Base-by-base conservation (phyloP, 2,113 vertebrate species). In the Scytalopus superciliaris region DNA sequence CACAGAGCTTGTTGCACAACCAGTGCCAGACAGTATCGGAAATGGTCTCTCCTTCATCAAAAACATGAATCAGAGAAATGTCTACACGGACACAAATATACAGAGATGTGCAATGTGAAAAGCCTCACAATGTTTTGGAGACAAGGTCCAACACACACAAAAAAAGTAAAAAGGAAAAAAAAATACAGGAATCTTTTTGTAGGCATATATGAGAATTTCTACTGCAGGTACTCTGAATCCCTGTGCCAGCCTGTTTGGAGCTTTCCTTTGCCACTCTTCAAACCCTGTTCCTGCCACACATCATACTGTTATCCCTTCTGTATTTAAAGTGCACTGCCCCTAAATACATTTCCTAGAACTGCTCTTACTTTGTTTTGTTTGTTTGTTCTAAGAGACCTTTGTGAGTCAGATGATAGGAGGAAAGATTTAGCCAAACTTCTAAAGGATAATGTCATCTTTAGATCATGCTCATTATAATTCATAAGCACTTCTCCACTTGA, bases 381-480 rank as follows among this genome's bases (percentile, higher is more conserved):
- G 33, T 84, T 95, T 94, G 39, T 89, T 85, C 56, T 39, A 56
- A 87, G 31, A 49, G 59, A 91, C 28, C 60, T 94, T 88, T 92
- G 37, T 59, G 4, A 93, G 42, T 84, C 84, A 63, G 56, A 55
- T 10, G 62, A 53, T 18, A 76, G 84, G 27, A 95, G 42, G 72
- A 39, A 87, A 87, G 75, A 94, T 87, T 94, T 95, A 93, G 92
- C 49, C 67, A 89, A 87, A 76, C 57, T 90, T 57, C 83, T 47
- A 47, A 77, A 94, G 87, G 74, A 78, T 88, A 95, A 95, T 90
- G 84, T 73, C 76, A 88, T 95, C 86, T 52, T 93, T 91, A 88
- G 77, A 94, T 91, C 84, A 84, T 10, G 6, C 47, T 91, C 63
- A 83, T 95, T 92, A 95, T 62, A 70, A 95, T 88, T 91, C 81